A percentile compares a stretch with the other conserved stretches of the same genome.
Evolutionary conservation across 2,797 vertebrate species (phyloP).

Genomic region (Ciconia nigra): DNA sequence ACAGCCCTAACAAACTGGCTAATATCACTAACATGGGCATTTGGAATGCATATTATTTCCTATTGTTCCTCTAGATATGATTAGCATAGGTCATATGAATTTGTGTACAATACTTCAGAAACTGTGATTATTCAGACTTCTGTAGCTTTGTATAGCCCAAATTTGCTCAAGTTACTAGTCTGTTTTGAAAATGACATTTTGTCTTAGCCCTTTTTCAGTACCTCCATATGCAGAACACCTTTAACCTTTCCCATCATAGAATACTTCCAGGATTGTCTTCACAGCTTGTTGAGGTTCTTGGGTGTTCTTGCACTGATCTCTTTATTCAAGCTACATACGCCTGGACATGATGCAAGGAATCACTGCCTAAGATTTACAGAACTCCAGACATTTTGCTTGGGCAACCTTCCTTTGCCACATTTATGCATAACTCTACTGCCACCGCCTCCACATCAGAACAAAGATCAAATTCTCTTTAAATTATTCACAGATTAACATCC

Average conservation of each 20-base stretch:
- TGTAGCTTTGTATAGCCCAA: not conserved
- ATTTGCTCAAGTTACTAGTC: not conserved
- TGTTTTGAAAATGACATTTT: not conserved
- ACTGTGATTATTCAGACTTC: not conserved
- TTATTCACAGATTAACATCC: not conserved
- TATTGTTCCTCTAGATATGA: not conserved
- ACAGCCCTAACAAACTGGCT: not conserved
- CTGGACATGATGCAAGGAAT: not conserved
- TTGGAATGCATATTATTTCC: not conserved
- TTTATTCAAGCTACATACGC: not conserved
- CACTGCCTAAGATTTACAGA: not conserved
- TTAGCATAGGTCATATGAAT: not conserved
- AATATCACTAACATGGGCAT: not conserved
- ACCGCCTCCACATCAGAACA: rapidly evolving
- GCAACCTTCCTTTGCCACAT: not conserved
- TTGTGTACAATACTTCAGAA: not conserved
- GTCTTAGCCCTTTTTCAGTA: not conserved
- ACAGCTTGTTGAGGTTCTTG: not conserved
- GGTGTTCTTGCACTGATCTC: not conserved
- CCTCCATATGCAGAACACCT: not conserved
- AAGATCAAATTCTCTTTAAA: not conserved
- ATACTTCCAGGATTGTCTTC: not conserved
- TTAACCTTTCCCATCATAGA: not conserved
- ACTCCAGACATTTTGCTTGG: not conserved
- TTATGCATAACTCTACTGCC: not conserved